Evolutionary conservation across 2,888 invertebrate genomes (phyloP).

Genomic region (Tuta absoluta): DNA sequence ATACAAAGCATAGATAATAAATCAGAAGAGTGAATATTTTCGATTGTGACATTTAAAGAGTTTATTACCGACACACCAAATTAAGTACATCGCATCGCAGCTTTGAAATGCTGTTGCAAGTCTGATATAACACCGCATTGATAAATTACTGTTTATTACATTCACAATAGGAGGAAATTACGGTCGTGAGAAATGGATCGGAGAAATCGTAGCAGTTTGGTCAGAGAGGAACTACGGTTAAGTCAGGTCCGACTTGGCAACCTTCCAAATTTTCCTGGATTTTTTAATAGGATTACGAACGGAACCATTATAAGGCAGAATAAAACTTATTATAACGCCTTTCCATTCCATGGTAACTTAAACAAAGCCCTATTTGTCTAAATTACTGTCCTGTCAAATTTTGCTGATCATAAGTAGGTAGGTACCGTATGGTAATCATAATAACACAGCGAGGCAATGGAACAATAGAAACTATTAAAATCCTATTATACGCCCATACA

Average conservation of each 20-base stretch:
- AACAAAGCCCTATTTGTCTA: slow-evolving; percentile 8
- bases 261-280: not conserved
- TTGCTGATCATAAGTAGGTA: not conserved
- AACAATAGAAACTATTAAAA: slow-evolving; percentile 21
- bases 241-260: not conserved
- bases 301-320: not conserved
- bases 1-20: no score
- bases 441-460: slow-evolving; percentile 17
- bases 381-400: not conserved
- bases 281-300: not conserved
- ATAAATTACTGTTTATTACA: not conserved
- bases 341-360: not conserved
- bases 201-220: slow-evolving; percentile 4
- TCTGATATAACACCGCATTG: slow-evolving; percentile 4
- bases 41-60: not conserved
- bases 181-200: not conserved
- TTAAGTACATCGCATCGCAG: not conserved
- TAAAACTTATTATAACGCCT: not conserved
- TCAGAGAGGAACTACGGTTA: no score
- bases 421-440: not conserved
- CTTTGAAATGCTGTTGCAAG: not conserved
- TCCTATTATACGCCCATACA: slow-evolving; percentile 17
- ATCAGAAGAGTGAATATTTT: no score
- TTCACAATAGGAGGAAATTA: slow-evolving; percentile 7
- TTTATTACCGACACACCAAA: not conserved